Percentiles rank a stretch among this genome's conserved stretches.
Evolutionary conservation across 2,888 invertebrate species (phyloP).

Genomic region (Schizaphis graminum): DNA sequence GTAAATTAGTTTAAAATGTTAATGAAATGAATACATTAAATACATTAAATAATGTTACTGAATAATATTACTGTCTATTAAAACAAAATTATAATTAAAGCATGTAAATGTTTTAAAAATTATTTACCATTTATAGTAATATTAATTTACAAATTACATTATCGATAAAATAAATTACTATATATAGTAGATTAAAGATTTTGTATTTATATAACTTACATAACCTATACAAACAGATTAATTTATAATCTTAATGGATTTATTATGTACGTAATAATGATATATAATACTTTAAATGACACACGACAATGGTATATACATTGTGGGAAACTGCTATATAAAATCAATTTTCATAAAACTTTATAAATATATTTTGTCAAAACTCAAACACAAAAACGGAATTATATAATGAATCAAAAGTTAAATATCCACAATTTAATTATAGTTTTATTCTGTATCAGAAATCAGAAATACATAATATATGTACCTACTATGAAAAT

Average conservation of each 20-base stretch:
- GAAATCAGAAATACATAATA: neutral
- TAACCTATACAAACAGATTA: neutral
- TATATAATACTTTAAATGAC: slow-evolving; percentile 8
- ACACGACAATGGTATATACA: neutral
- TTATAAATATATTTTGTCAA: slow-evolving; percentile 2
- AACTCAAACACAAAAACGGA: neutral
- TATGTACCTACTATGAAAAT: neutral
- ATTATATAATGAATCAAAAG: slow-evolving; percentile 26
- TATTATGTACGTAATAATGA: slow-evolving; percentile 3
- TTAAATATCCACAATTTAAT: neutral
- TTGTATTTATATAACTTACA: neutral
- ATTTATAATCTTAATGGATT: slow-evolving; percentile 33
- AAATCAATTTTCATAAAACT: slow-evolving; percentile 17
- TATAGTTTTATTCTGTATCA: neutral
- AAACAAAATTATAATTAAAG: neutral
- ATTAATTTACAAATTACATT: neutral
- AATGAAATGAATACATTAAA: neutral
- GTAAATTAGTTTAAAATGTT: neutral
- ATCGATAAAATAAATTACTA: neutral
- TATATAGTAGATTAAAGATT: neutral
- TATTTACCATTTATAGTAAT: neutral
- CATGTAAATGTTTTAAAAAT: neutral
- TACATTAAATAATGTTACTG: neutral
- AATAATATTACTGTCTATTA: neutral
- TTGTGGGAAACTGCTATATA: neutral